Base-by-base conservation (phyloP, 2,113 vertebrate species). In the Gasterosteus aculeatus region DNA sequence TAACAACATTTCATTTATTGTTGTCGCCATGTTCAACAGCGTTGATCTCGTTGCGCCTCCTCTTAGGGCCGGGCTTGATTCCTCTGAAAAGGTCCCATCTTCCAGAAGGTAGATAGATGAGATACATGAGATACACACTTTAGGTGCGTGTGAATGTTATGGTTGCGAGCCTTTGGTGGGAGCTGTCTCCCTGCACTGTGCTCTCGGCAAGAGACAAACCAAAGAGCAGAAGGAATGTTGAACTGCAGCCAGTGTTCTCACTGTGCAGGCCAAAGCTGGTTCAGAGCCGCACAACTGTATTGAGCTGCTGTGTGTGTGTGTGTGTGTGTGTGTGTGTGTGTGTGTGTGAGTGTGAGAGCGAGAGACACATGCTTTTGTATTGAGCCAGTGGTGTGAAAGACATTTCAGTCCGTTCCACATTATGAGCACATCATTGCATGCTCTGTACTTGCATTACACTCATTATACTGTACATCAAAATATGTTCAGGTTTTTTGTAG, bases 221-320 rank as follows among this genome's bases (percentile, higher is more conserved):
- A 77, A 66, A 86, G 75, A 88, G 82, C 61, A 85, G 63, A 72
- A 87, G 79, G 90, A 92, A 91, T 93, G 90, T 91, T 89, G 87
- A 91, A 84, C 64, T 64, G 51, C 77, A 60, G 90, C 90, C 91
- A 92, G 83, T 83, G 70, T 88, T 91, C 84, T 91, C 86, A 88
- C 84, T 89, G 78, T 46, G 42, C 86, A 87, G 84, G 79, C 86
- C 76, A 75, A 77, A 66, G 78, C 87, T 86, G 79, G 78, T 88
- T 71, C 56, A 79, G 69, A 77, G 72, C 75, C 42, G 41, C 84
- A 86, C 86, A 87, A 83, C 86, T 91, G 84, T 84, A 88, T 81
- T 84, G 83, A 88, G 75, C 86, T 83, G 58, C 86, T 47, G 26
- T 59, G 35, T 72, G 62, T 72, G 47, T 62, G 18, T 58, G 59